Base-by-base conservation (phyloP, 35 echinoderm and acorn worm species). In the Amphiura filiformis region DNA sequence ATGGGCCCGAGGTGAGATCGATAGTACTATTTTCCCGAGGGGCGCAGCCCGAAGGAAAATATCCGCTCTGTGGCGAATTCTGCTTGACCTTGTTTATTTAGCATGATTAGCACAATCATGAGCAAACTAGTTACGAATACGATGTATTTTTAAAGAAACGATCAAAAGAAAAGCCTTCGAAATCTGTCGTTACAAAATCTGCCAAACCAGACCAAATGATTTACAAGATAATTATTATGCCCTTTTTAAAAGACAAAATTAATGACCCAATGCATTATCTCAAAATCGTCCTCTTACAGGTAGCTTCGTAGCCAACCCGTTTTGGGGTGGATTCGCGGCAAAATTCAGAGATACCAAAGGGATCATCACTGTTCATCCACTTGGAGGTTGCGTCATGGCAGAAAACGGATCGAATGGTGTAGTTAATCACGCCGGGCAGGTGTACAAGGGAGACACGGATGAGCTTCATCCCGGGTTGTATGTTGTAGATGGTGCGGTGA, bases 361-460 rank as follows among this genome's bases (percentile, higher is more conserved):
- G 32, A 82, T 94, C 39, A 90, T 91, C 0, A 94, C 92, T 0
- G 92, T 94, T 11, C 92, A 94, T 82, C 92, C 92, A 17, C 84
- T 94, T 23, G 92, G 92, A 39, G 92, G 92, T 7, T 94, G 92
- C 47, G 88, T 78, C 37, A 94, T 94, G 92, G 92, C 76, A 22
- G 83, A 94, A 77, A 91, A 56, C 13, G 92, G 92, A 18, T 56
- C 47, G 34, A 36, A 90, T 0, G 92, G 92, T 5, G 92, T 94
- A 13, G 92, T 94, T 17, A 91, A 91, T 34, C 92, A 94, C 39
- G 88, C 78, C 26, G 92, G 92, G 26, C 92, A 94, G 36, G 92
- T 94, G 22, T 52, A 11, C 20, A 20, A 11, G 20, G 92, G 92
- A 5, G 79, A 94, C 42, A 81, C 88, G 32, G 77, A 56, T n/a